A percentile compares a stretch with the other conserved stretches of the same genome.
phyloP scores from a whole-genome alignment of 2,113 vertebrate genomes.

The Tricholaema leucomelas region DNA sequence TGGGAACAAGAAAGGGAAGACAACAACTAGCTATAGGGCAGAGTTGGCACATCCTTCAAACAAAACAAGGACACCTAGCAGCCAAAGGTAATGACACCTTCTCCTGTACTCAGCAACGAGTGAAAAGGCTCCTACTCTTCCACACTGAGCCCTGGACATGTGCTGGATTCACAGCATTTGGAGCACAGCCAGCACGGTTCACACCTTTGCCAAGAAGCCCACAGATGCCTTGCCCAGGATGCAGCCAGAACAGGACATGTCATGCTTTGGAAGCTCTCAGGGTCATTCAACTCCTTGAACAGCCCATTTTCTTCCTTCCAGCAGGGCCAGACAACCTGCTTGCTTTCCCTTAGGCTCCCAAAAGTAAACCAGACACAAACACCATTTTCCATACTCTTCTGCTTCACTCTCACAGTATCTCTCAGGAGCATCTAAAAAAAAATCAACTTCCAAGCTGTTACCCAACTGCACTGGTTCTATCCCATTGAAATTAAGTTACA shows the following conservation, averaged over 20 bases:
- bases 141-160: accelerated
- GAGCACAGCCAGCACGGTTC: background rate
- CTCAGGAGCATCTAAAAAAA: background rate
- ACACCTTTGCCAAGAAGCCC: background rate
- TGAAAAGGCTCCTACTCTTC: background rate
- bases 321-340: background rate
- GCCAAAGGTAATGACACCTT: background rate
- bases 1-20: background rate
- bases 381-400: accelerated
- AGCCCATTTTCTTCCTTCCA: background rate
- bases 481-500: background rate
- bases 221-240: accelerated
- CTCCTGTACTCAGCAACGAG: background rate
- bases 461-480: background rate
- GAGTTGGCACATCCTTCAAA: too few relatives aligned
- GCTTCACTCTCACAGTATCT: background rate
- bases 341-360: background rate
- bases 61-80: background rate
- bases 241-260: background rate
- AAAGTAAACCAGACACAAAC: background rate
- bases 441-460: background rate
- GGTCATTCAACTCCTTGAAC: background rate
- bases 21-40: background rate
- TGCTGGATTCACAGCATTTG: accelerated
- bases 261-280: background rate